phyloP scores from a whole-genome alignment of 2,797 vertebrate genomes.

The Stomatorhinus walkeri region DNA sequence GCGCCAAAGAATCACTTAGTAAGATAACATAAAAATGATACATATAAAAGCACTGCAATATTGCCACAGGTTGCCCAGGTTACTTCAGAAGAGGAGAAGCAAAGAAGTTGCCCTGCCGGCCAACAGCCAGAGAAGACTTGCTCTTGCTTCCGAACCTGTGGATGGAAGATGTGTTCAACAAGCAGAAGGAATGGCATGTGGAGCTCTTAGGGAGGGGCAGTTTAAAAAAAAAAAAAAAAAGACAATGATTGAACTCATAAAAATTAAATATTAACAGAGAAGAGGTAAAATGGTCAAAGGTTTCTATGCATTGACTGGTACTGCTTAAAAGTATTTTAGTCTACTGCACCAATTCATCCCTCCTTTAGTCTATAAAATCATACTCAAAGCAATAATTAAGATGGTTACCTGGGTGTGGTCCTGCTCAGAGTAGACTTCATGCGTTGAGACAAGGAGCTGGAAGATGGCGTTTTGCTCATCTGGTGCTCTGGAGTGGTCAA shows the following conservation, averaged over 20 bases:
- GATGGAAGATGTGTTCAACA: slow-evolving; percentile 7
- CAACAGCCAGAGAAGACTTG: slow-evolving; percentile 68
- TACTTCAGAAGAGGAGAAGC: slow-evolving; percentile 79
- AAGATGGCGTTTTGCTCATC: slow-evolving; percentile 82
- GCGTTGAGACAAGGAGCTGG: slow-evolving; percentile 85
- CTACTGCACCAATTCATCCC: neutral
- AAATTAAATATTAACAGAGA: neutral
- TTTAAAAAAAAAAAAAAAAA: neutral
- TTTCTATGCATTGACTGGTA: neutral
- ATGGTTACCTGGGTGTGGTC: slow-evolving; percentile 76
- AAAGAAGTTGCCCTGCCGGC: slow-evolving; percentile 82
- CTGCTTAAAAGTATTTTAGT: neutral
- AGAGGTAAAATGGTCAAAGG: neutral
- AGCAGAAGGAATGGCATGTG: neutral
- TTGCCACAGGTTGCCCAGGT: slow-evolving; percentile 23
- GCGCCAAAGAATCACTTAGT: neutral
- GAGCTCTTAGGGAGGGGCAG: neutral
- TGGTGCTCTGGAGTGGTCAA: slow-evolving; percentile 91
- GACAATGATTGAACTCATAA: neutral
- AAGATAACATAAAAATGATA: slow-evolving; percentile 2
- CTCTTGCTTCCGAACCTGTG: slow-evolving; percentile 85
- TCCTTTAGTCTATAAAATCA: neutral
- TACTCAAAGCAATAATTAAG: slow-evolving; percentile 18
- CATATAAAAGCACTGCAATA: slow-evolving; percentile 13
- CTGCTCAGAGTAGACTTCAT: slow-evolving; percentile 75